Conservation (phyloP, 2,113 vertebrate species). For the Caranx melampygus region DNA sequence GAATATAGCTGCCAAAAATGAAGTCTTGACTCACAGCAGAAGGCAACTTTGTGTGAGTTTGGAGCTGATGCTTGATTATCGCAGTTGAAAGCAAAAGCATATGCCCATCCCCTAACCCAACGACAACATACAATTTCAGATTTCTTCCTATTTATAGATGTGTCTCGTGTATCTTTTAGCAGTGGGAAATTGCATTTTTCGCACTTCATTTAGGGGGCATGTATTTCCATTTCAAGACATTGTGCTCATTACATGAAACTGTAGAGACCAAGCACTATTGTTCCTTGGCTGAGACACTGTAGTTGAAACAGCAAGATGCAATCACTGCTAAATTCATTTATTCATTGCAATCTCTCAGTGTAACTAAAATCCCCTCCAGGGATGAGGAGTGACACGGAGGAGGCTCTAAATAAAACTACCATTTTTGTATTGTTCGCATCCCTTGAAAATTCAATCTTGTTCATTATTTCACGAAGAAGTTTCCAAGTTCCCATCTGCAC, state of each 20-base stretch:
- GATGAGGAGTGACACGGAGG: constrained; percentile 16
- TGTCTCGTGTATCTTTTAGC: constrained; percentile 12
- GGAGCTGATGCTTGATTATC: not conserved
- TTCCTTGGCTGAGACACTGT: constrained; percentile 23
- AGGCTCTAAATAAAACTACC: constrained; percentile 30
- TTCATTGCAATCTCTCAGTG: not conserved
- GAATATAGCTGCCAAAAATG: not conserved
- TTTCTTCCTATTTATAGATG: constrained; percentile 27
- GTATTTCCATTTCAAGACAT: constrained; percentile 56
- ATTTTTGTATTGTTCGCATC: constrained; percentile 27
- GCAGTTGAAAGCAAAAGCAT: not conserved
- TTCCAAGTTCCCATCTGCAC: constrained; percentile 27
- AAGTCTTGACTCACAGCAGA: not conserved
- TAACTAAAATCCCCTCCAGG: constrained; percentile 21
- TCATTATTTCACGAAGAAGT: constrained; percentile 32
- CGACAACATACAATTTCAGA: not conserved
- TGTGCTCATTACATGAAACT: constrained; percentile 51
- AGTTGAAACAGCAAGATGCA: constrained; percentile 34
- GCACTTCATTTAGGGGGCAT: constrained; percentile 12
- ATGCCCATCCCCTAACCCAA: not conserved
- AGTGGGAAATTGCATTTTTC: constrained; percentile 4
- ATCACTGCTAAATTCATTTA: constrained; percentile 34
- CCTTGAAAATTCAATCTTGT: constrained; percentile 21
- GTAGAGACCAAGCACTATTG: constrained; percentile 24
- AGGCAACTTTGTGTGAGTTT: not conserved